A percentile compares a stretch with the other conserved stretches of the same genome.
Evolutionary conservation across 2,797 vertebrate genomes (phyloP).

Genomic region (Sphenopsis melanotis): DNA sequence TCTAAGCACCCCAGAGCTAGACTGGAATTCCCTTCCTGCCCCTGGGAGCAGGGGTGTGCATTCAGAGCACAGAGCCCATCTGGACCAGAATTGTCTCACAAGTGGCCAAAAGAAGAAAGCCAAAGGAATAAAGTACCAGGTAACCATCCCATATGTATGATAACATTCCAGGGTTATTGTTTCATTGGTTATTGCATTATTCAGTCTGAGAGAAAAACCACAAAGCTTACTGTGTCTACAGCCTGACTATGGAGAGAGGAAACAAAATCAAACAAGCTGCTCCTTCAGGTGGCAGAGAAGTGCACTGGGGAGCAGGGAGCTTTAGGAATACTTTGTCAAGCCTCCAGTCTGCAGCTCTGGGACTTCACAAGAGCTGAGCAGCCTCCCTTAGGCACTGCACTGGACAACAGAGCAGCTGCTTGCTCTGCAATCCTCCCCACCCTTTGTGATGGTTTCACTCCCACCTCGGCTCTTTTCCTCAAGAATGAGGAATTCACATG

Average conservation of each 20-base stretch:
- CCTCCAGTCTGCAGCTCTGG: not conserved
- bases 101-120: not conserved
- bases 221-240: not conserved
- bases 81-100: not conserved
- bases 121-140: not conserved
- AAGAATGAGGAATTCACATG: not conserved
- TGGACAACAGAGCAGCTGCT: not conserved
- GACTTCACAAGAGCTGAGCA: not conserved
- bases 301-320: not conserved
- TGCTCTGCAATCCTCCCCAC: not conserved
- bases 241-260: not conserved
- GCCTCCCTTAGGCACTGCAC: accelerated
- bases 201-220: not conserved
- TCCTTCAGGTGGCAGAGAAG: not conserved
- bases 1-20: too few species aligned
- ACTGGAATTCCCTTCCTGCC: not conserved
- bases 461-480: not conserved
- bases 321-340: not conserved
- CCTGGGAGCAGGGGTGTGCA: not conserved
- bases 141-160: accelerated
- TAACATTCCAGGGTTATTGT: not conserved
- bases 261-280: not conserved
- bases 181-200: not conserved
- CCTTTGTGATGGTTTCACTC: not conserved
- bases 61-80: not conserved